A percentile compares a stretch with the other conserved stretches of the same genome.
Evolutionary conservation across 1,140 invertebrate genomes (phyloP).

Genomic region (Apis florea): DNA sequence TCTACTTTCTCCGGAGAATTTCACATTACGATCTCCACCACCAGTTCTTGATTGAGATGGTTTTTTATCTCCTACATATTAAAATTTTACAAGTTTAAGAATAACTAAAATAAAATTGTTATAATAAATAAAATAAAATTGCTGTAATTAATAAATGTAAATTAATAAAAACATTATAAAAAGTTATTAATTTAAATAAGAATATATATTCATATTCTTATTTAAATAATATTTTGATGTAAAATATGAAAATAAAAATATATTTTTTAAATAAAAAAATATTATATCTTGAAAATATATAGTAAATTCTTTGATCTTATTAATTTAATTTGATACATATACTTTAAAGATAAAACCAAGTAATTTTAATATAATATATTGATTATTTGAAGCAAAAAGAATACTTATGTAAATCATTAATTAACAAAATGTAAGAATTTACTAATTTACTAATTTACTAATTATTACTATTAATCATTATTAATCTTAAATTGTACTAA

Average conservation of each 20-base stretch:
- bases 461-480: no score
- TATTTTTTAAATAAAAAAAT: no score
- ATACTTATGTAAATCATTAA: background rate
- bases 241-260: background rate
- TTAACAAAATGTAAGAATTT: background rate
- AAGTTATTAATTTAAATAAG: background rate
- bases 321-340: background rate
- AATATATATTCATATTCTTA: background rate
- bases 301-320: no score
- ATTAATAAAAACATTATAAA: background rate
- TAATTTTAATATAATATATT: constrained; percentile 15
- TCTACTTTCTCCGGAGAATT: constrained; percentile 82
- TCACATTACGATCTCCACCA: constrained; percentile 78
- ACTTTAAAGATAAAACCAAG: background rate
- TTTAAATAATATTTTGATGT: background rate
- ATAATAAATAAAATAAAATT: background rate
- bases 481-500: background rate
- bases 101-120: background rate
- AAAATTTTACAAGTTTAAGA: background rate
- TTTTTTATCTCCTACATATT: constrained; percentile 73
- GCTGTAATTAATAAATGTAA: background rate
- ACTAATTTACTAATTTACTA: background rate
- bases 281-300: no score
- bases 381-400: constrained; percentile 37
- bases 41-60: constrained; percentile 69